Evolutionary conservation across 30 jellyfish, hydroid and myxozoan species (phyloP), one percentile per base, ranked within the genome.

Genomic region (Chrysaora quinquecirrha): DNA sequence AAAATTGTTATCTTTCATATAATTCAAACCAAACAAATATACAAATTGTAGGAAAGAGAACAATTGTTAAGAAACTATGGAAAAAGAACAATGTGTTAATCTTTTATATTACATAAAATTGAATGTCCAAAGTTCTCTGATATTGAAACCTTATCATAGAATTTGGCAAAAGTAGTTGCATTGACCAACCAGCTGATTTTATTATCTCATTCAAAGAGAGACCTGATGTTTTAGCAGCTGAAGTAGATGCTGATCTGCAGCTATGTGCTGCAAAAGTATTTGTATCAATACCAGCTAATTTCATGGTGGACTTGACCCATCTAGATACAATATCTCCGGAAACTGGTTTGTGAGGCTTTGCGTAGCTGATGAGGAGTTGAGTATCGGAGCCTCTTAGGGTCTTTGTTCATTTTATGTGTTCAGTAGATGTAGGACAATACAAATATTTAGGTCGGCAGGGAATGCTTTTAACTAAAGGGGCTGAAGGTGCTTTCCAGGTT

Each of bases 231-330:
- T 30, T 50, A 3, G 75, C 70, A 10, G 61, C 31, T 22, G 86
- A 48, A 0, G 86, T 48, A 0, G 75, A 74, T 25, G 86, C 86
- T 7, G 86, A 28, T 74, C 86, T 74, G 63, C 33, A 6, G 63
- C 62, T 54, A 24, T 74, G 75, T 3, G 86, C 33, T 1, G 34
- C 30, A 50, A 48, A 28, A 2, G 19, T 35, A 6, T 49, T 21
- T 28, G 62, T 50, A 54, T 74, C 63, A 24, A 50, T 74, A 62
- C 86, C 86, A 48, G 86, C 75, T 4, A 0, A 31, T 10, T 24
- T 24, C 56, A 27, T 32, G 34, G 75, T 48, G 3, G 61, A 10
- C 48, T 73, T 73, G 28, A 46, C 35, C 84, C 84, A 73, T 48
- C 81, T 30, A 16, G 69, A 33, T 6, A 63, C 38, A 22, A 82